phyloP scores from a whole-genome alignment of 2,888 invertebrate species.

The Stictocephala bisonia region DNA sequence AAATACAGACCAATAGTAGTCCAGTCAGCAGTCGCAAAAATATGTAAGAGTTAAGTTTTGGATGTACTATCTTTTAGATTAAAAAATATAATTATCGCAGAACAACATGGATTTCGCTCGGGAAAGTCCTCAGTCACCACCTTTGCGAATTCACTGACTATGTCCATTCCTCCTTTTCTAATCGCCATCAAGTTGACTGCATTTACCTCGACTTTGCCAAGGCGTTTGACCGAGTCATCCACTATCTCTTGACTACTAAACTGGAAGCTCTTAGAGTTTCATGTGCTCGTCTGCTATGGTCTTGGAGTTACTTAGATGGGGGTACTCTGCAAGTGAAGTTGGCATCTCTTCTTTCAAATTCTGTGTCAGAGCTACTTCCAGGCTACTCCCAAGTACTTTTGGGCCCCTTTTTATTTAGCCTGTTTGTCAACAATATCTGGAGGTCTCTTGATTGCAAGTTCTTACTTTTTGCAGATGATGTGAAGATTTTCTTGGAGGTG shows the following conservation, averaged over 20 bases:
- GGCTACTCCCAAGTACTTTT: too few relatives aligned
- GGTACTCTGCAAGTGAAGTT: constrained; percentile 5
- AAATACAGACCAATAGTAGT: constrained; percentile 15
- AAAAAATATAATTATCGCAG: background rate
- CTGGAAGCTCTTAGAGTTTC: background rate
- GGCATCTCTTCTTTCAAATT: background rate
- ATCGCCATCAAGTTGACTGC: constrained; percentile 11
- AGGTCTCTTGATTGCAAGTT: too few relatives aligned
- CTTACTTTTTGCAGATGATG: too few relatives aligned
- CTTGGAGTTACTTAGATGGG: background rate
- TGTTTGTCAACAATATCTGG: too few relatives aligned
- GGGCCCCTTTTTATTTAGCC: too few relatives aligned
- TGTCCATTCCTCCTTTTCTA: constrained; percentile 7
- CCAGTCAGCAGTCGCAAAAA: constrained; percentile 7
- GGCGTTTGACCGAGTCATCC: constrained; percentile 7
- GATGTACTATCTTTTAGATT: constrained; percentile 15
- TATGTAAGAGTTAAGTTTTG: constrained; percentile 5
- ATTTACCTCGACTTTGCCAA: constrained; percentile 12
- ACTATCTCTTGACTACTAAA: constrained; percentile 1
- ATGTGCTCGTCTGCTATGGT: constrained; percentile 1
- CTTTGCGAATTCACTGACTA: background rate
- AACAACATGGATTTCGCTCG: constrained; percentile 10
- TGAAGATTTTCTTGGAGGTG: too few relatives aligned
- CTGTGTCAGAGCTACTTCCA: too few relatives aligned
- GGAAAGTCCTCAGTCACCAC: constrained; percentile 14